Base-by-base conservation (phyloP, 2,797 vertebrate species). In the Chelmon rostratus region DNA sequence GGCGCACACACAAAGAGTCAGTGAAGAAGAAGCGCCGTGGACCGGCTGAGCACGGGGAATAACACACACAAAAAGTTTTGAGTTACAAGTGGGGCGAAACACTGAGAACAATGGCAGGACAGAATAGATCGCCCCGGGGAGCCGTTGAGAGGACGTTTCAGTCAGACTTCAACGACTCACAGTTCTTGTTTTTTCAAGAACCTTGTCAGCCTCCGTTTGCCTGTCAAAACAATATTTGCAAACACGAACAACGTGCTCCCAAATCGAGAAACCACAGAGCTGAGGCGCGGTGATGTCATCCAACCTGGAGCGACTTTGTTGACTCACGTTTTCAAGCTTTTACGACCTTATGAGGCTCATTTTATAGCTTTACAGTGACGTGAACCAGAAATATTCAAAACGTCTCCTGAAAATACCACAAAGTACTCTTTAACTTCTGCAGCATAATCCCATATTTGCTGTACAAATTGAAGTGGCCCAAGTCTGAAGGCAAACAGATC, bases 151-250 rank as follows among this genome's bases (percentile, higher is more conserved):
- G 53, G 73, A 72, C 28, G 21, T 78, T 82, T 74, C 59, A 68
- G 56, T 31, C 68, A 28, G 59, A 40, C 52, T 28, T 54, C 2
- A 3, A 66, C 44, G 3, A 42, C 40, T 64, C 53, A 38, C 12
- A 21, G 3, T 62, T 52, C 18, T 56, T 38, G 37, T 49, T n/a
- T 33, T 28, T 15, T 0, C 40, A 42, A n/a, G n/a, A n/a, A n/a
- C n/a, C n/a, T n/a, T 28, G 21, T 54, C 21, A 16, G n/a, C 52
- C 35, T 59, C 10, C 25, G 63, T 76, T 85, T 81, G 46, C 68
- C 71, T 85, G 65, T 80, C 76, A 79, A 73, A 85, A 86, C 28
- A 84, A 67, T 80, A 84, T 84, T 76, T 82, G 61, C 58, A 81
- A 77, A 83, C 47, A 37, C 12, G 56, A 83, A 73, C 37, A 66